Conservation (phyloP, 1,140 invertebrate genomes). For the Cephus cinctus region DNA sequence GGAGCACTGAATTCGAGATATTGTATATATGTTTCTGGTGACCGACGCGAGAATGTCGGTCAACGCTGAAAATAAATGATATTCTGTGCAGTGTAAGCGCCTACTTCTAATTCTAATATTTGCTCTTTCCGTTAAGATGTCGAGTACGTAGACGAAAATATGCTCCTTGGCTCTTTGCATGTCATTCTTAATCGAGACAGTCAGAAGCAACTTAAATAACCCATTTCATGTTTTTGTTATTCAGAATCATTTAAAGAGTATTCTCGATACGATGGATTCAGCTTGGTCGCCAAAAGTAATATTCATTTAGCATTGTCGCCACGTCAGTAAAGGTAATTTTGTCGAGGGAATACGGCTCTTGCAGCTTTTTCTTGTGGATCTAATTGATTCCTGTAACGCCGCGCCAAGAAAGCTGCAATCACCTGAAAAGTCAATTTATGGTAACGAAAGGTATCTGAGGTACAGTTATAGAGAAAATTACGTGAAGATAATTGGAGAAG, state of each 20-base stretch:
- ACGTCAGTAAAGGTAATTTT: conserved; percentile 59
- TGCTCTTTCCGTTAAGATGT: too few species aligned
- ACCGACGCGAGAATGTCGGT: too few species aligned
- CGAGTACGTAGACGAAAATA: conserved; percentile 15
- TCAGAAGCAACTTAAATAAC: conserved; percentile 1
- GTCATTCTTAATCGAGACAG: not conserved
- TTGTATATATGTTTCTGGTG: too few species aligned
- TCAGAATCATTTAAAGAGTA: conserved; percentile 18
- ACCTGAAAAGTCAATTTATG: conserved; percentile 68
- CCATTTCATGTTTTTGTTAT: conserved; percentile 10
- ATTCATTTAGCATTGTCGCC: conserved; percentile 1
- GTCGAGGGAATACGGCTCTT: conserved; percentile 67
- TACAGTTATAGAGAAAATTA: too few species aligned
- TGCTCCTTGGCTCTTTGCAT: conserved; percentile 24
- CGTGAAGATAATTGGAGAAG: too few species aligned
- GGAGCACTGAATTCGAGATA: too few species aligned
- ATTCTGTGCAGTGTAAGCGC: too few species aligned
- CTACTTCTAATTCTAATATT: too few species aligned
- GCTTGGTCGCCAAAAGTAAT: too few species aligned
- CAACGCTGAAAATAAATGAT: too few species aligned
- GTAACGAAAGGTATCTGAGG: too few species aligned
- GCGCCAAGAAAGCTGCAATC: conserved; percentile 72
- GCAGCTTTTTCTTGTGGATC: conserved; percentile 68
- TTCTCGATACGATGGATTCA: conserved; percentile 11
- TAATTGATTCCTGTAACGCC: conserved; percentile 72